Evolutionary conservation across 2,113 vertebrate genomes (phyloP), one percentile per base, ranked within the genome.

Genomic region (Ceuthmochares aereus): DNA sequence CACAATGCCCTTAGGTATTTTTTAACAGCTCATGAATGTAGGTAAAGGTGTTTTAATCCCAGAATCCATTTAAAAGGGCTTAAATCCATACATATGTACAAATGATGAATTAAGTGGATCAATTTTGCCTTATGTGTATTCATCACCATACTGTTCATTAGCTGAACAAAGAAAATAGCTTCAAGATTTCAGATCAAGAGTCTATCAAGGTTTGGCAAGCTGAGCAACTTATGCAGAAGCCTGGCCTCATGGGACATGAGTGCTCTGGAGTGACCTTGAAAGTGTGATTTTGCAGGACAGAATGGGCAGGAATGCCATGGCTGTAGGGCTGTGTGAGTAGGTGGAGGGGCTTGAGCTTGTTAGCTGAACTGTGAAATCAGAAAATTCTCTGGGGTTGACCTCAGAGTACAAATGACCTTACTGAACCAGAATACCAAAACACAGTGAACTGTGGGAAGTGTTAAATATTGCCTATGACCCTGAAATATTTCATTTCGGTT

Each of bases 31-130:
- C 0, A 3, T 84, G 90, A 85, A 84, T 88, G 64, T 70, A 87
- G 90, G 81, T 79, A 47, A 89, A 85, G 93, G 63, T 96, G 52
- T 95, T 49, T 95, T 97, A 97, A 97, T 96, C 95, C 95, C 78
- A 82, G 94, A 95, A 97, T 97, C 95, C 95, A 97, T 97, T 97
- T 93, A 84, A 95, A 97, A 91, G 93, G 88, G 79, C 91, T 96
- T 88, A 93, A 97, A 97, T 97, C 97, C 51, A 97, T 97, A 93
- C 96, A 87, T 97, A 97, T 94, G 96, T 97, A 96, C 96, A 96
- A 96, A 97, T 97, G 97, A 96, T 97, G 91, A 97, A 97, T 97
- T 97, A 97, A 97, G 95, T 93, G 88, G 97, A 97, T 97, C 97
- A 97, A 96, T 97, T 95, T 84, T 96, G 55, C 95, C 97, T 97